phyloP scores from a whole-genome alignment of 2,113 vertebrate species.

The Sterna hirundo region DNA sequence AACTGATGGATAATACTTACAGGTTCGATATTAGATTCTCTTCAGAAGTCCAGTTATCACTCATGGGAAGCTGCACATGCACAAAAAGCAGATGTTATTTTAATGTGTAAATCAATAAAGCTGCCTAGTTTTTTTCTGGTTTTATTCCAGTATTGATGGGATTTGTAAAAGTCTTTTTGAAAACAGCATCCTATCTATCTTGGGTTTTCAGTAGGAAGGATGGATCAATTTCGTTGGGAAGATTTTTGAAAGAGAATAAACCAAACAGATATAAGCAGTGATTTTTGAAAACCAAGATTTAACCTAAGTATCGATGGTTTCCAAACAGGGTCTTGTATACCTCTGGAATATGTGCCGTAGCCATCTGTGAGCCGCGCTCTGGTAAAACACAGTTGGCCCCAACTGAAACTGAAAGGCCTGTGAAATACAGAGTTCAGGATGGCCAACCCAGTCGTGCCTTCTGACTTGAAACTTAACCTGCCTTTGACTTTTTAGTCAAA shows the following conservation, averaged over 20 bases:
- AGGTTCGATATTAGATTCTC: conserved; percentile 71
- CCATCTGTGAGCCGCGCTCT: background rate
- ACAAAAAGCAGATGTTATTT: conserved; percentile 68
- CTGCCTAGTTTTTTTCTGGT: conserved; percentile 45
- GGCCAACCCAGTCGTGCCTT: background rate
- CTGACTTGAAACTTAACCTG: background rate
- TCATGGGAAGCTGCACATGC: conserved; percentile 62
- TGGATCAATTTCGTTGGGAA: conserved; percentile 34
- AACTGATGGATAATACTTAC: conserved; percentile 18
- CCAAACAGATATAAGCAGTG: background rate
- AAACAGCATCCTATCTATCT: conserved; percentile 47
- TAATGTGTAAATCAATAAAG: conserved; percentile 76
- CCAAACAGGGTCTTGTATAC: background rate
- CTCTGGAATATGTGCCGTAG: background rate
- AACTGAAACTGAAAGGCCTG: background rate
- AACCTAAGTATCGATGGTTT: background rate
- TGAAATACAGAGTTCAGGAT: background rate
- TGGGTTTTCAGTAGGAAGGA: background rate
- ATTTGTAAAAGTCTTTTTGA: conserved; percentile 62
- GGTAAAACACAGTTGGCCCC: background rate
- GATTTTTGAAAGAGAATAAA: background rate
- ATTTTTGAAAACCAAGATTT: conserved; percentile 1
- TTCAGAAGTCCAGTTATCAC: conserved; percentile 68
- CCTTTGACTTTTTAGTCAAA: background rate
- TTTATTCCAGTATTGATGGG: conserved; percentile 63